Evolutionary conservation across 2,797 vertebrate species (phyloP), one percentile per base, ranked within the genome.

Genomic region (Coranthus polyacanthus): DNA sequence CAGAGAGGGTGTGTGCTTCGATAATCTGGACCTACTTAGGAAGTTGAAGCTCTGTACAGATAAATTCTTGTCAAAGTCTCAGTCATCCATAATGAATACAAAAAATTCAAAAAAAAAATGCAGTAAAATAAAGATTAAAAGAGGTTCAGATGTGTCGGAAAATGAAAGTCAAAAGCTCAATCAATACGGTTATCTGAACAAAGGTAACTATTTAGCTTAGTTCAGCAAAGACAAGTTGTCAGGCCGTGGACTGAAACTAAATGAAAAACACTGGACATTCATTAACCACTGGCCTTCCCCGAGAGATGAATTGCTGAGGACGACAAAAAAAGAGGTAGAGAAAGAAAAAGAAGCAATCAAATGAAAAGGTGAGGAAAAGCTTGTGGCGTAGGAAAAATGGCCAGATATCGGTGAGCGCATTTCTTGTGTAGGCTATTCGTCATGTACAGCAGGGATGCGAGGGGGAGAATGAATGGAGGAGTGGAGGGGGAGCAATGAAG

Each of bases 391-490:
- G 68, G 65, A 71, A 71, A 84, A 87, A 87, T 74, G 58, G 66
- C 69, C 0, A 84, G 75, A 83, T 78, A 78, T 81, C 38, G 42
- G 53, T 43, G 82, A 73, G 63, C 50, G 26, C 68, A 47, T 88
- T 88, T 81, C 79, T 80, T 17, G 72, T 66, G 77, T 68, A 63
- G 80, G 75, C 72, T 72, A 92, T 92, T 84, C 22, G 69, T 93
- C 91, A 89, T 85, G 80, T 81, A 12, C 58, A 62, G 81, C 81
- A 54, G 62, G 62, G 75, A 72, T 53, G 63, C 72, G 70, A 59
- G 39, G 41, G 36, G 38, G 63, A 56, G 68, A 54, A 88, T 78
- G 54, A 72, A 84, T 82, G 60, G 67, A 52, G 63, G 78, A 11
- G 65, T 11, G 29, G 68, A 38, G 34, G 62, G 29, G 58, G 72